Evolutionary conservation across 2,797 vertebrate species (phyloP).

Genomic region (Gephyroberyx darwinii): DNA sequence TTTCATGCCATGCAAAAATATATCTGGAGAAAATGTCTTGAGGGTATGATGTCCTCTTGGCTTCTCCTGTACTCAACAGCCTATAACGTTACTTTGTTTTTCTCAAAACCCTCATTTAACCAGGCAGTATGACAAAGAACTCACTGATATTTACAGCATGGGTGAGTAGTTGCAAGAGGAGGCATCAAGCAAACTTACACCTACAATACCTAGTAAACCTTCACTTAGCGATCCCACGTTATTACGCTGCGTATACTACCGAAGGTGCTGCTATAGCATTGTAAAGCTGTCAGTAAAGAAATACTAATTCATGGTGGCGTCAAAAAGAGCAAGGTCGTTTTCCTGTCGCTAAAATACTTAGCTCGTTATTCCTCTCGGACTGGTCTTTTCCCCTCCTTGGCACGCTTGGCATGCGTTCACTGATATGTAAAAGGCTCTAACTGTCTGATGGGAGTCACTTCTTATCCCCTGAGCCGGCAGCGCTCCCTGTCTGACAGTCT

Average conservation of each 20-base stretch:
- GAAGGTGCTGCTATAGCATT: background rate
- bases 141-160: slow-evolving; percentile 56
- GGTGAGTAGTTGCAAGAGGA: slow-evolving; percentile 33
- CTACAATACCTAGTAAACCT: too few relatives aligned
- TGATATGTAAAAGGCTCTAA: slow-evolving; percentile 48
- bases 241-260: background rate
- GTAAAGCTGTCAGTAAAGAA: slow-evolving; percentile 5
- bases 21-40: slow-evolving; percentile 28
- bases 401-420: slow-evolving; percentile 31
- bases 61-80: slow-evolving; percentile 5
- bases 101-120: slow-evolving; percentile 52
- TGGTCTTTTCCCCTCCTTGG: slow-evolving; percentile 18
- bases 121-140: slow-evolving; percentile 61
- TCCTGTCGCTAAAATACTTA: slow-evolving; percentile 1
- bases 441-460: slow-evolving; percentile 40
- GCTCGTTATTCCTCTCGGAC: slow-evolving; percentile 17
- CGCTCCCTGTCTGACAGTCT: background rate
- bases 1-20: slow-evolving; percentile 16
- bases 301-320: background rate
- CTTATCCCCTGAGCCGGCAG: slow-evolving; percentile 31
- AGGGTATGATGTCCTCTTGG: slow-evolving; percentile 28
- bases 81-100: background rate
- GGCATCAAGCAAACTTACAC: slow-evolving; percentile 4
- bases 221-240: background rate
- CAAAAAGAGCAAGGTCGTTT: background rate